Base-by-base conservation (phyloP, 2,797 vertebrate species). In the Crocidura indochinensis region DNA sequence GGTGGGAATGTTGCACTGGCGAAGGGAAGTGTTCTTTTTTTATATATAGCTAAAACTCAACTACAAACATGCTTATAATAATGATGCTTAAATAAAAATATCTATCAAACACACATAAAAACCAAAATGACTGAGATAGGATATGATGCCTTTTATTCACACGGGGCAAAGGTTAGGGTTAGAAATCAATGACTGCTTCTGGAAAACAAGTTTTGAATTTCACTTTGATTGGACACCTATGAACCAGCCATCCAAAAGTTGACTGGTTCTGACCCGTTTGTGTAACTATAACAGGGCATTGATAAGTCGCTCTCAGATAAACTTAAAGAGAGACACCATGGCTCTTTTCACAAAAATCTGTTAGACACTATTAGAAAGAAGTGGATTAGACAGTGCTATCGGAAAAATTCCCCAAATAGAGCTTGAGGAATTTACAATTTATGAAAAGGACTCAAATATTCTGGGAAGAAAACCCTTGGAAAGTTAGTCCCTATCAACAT, bases 161-260 rank as follows among this genome's bases (percentile, higher is more conserved):
- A 26, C 1, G 0, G 20, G 8, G 17, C 0, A 44, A 12, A 29
- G 10, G 9, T 1, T 53, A 8, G 38, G 11, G 11, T 17, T 46
- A 29, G 20, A 10, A 14, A 29, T 29, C 2, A 20, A 76, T 38
- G 24, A 51, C 49, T 56, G 53, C 12, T 31, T 82, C n/a, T 47
- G 38, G 29, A 24, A 87, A 84, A 67, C 64, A 85, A 71, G 53
- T 71, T 9, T 78, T 15, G 38, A n/a, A 10, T 46, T 74, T 78
- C 62, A 47, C 22, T 78, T 67, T 65, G 29, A 53, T 9, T 29
- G 64, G 20, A 68, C 65, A n/a, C 8, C 27, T 81, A 7, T 24
- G 82, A 85, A 15, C 4, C 49, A 53, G 22, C n/a, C 64, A 10
- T 24, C 49, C 27, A 62, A 90, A 27, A 3, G 6, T 83, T 89